These are phyloP conservation scores for Lateolabrax maculatus DNA, from an alignment of 2,797 vertebrate species.

Conservation along the genomic window DNA sequence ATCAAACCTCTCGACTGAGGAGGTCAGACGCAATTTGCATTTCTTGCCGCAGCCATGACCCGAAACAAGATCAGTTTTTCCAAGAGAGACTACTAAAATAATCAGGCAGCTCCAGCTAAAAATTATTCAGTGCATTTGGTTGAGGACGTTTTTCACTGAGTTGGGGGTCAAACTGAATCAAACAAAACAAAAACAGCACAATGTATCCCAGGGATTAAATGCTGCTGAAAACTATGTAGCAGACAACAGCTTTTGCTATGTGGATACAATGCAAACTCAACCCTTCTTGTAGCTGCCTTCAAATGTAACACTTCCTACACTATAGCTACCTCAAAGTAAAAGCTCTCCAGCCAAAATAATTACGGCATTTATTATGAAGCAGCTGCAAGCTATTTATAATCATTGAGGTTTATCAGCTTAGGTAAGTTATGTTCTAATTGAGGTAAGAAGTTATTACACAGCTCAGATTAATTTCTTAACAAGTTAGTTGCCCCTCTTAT, in stretches of 20 bases:
- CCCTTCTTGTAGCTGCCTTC: neutral
- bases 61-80: conserved; percentile 17
- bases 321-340: neutral
- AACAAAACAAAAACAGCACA: neutral
- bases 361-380: conserved; percentile 1
- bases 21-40: conserved; percentile 2
- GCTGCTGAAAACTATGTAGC: neutral
- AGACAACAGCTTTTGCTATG: neutral
- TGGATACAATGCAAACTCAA: neutral
- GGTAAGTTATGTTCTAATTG: neutral
- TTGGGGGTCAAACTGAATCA: too few species aligned
- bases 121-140: conserved; percentile 19
- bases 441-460: neutral
- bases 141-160: conserved; percentile 31
- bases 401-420: neutral
- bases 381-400: neutral
- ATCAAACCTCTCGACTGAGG: neutral
- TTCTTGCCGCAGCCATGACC: neutral
- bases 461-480: neutral
- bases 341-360: neutral
- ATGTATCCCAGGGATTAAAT: neutral
- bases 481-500: neutral
- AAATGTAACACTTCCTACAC: neutral
- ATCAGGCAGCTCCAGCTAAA: conserved; percentile 10
- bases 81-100: conserved; percentile 18